Evolutionary conservation across 2,113 vertebrate genomes (phyloP).

Genomic region (Sylvilagus bachmani): DNA sequence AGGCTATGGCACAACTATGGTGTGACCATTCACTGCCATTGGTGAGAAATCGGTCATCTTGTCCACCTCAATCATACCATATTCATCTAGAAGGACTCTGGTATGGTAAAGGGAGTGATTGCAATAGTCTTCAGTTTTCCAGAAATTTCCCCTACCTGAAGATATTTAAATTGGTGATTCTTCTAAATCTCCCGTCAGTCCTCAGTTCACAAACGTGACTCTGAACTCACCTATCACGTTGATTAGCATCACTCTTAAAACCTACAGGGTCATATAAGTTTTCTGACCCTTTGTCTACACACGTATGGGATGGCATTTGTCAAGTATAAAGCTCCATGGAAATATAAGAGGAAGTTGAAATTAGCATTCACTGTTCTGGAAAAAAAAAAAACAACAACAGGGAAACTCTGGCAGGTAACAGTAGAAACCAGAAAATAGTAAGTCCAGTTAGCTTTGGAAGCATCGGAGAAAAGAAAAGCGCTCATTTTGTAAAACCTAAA

Average conservation of each 20-base stretch:
- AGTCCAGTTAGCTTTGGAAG: background rate
- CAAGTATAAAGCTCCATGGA: background rate
- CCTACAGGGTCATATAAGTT: background rate
- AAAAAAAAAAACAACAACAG: background rate
- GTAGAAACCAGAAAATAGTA: background rate
- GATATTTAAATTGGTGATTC: background rate
- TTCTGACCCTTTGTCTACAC: background rate
- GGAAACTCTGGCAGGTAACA: background rate
- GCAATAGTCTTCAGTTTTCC: background rate
- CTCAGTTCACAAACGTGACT: background rate
- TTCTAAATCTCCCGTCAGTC: background rate
- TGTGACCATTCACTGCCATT: background rate
- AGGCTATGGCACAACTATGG: background rate
- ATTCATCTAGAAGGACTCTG: background rate
- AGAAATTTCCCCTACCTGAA: background rate
- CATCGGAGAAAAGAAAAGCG: background rate
- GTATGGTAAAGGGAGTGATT: background rate
- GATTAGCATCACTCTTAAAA: background rate
- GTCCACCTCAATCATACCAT: background rate
- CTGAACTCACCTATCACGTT: background rate
- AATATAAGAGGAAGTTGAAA: background rate
- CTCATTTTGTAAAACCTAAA: conserved; percentile 11
- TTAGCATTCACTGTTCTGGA: background rate
- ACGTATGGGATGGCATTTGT: background rate
- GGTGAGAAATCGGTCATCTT: background rate